Evolutionary conservation across 92 coral and sea anemone genomes (phyloP), one percentile per base, ranked within the genome.

Genomic region (Epizoanthus illoricatus): DNA sequence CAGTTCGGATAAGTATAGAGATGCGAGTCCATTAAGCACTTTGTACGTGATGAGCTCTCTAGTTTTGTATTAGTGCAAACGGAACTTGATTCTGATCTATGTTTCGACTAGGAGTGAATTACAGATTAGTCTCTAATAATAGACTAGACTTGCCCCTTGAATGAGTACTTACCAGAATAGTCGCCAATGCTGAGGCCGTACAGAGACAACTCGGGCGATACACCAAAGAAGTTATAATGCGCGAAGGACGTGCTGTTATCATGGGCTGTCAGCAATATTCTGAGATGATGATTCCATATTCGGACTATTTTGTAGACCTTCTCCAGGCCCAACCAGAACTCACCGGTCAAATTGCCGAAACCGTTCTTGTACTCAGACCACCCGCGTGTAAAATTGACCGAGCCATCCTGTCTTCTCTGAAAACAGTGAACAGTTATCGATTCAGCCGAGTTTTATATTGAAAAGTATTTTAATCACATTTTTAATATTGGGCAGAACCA

Each of bases 241-340:
- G 82, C 82, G 7, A 2, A 45, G 2, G 70, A 57, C 1, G 82
- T 78, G 5, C 5, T 10, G 33, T 58, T 58, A 10, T 78, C 43
- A 19, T 78, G 54, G 71, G 64, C 82, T 42, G 82, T 63, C n/a
- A 78, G 39, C 19, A 39, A 42, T 5, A 78, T 63, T 60, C 24
- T 47, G 6, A 78, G 60, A 1, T 39, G 41, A 21, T 78, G 71
- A 70, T 78, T 20, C 40, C 40, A 42, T 10, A 63, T 63, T 15
- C 71, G 64, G 6, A 59, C 65, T 19, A 78, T 78, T 20, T 21
- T 63, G 71, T 63, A 78, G 21, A 78, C 63, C 33, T 78, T 78
- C 15, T 78, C 82, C 58, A 78, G 59, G 4, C 82, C 82, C 43
- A 78, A 19, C 82, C 82, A 78, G 28, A 78, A 78, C 82, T 78